phyloP scores from a whole-genome alignment of 2,888 invertebrate genomes.

The Hirtodrosophila histrioides region DNA sequence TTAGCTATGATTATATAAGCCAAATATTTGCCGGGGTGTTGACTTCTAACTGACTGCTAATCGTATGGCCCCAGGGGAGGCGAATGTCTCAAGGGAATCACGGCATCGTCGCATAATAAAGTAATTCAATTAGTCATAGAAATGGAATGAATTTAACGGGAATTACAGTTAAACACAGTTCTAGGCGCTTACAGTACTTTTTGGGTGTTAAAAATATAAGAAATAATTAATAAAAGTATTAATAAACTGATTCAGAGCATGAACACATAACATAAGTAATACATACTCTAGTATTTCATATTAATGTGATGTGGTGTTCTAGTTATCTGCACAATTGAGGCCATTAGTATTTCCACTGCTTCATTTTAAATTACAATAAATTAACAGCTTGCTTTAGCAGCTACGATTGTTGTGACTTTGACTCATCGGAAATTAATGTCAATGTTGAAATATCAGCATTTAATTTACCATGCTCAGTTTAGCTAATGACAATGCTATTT shows the following conservation, averaged over 20 bases:
- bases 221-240: neutral
- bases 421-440: slow-evolving; percentile 51
- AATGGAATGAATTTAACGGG: slow-evolving; percentile 24
- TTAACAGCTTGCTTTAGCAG: neutral
- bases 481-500: slow-evolving; percentile 65
- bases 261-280: neutral
- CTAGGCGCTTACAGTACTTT: slow-evolving; percentile 18
- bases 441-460: slow-evolving; percentile 40
- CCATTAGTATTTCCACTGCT: too few species aligned
- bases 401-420: slow-evolving; percentile 15
- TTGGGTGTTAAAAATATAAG: slow-evolving; percentile 8
- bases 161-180: slow-evolving; percentile 36
- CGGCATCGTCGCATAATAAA: slow-evolving; percentile 38
- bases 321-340: neutral
- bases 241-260: slow-evolving; percentile 4
- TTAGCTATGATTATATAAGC: slow-evolving; percentile 70
- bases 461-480: slow-evolving; percentile 29
- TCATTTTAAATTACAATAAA: neutral
- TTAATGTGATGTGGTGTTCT: neutral
- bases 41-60: slow-evolving; percentile 57
- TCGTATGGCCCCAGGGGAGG: slow-evolving; percentile 39
- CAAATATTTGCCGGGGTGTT: slow-evolving; percentile 64
- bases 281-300: neutral
- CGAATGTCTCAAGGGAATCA: slow-evolving; percentile 18
- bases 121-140: slow-evolving; percentile 45